Base-by-base conservation (phyloP, 2,888 invertebrate species). In the Ormyrus rosae region DNA sequence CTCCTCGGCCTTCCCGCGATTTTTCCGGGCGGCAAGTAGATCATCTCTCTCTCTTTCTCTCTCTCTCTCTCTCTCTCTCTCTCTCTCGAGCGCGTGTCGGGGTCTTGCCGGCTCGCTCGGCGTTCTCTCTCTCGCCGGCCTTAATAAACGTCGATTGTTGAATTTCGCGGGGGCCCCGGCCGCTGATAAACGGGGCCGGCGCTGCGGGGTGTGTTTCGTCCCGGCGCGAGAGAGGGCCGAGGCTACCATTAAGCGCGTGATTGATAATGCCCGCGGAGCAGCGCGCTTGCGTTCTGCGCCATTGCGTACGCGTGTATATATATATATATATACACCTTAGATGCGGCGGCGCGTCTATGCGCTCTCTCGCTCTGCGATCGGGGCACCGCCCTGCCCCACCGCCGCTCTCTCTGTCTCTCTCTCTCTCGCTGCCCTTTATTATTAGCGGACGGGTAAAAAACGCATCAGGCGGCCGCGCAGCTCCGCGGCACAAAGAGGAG, bases 211-310 rank as follows among this genome's bases (percentile, higher is more conserved):
- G 79, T 68, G 60, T 61, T 55, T 45, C 19, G 51, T 13, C 5
- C 48, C 55, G 46, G 19, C 65, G 19, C 58, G 67, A 60, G 13
- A 60, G 13, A 55, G 46, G 86, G 85, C 85, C 85, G 86, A 86
- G 83, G 85, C 86, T 87, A 86, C 86, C 86, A 88, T 88, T 88
- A 88, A 86, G 84, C 84, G 81, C 69, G 86, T 87, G 88, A 88
- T 88, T 88, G 87, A 88, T 88, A 88, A 88, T 88, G 85, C 85
- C 86, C 85, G 85, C 84, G 85, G 86, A 86, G 85, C 81, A 13
- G 50, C 10, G n/a, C 19, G 19, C 19, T 0, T 6, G 11, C 86
- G 88, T 88, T 88, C 87, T 83, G 84, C 87, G 84, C 87, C 85
- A 85, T 86, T 86, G 85, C 85, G 84, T 84, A 81, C 84, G 34